Evolutionary conservation across 2,113 vertebrate species (phyloP).

Genomic region (Damaliscus lunatus): DNA sequence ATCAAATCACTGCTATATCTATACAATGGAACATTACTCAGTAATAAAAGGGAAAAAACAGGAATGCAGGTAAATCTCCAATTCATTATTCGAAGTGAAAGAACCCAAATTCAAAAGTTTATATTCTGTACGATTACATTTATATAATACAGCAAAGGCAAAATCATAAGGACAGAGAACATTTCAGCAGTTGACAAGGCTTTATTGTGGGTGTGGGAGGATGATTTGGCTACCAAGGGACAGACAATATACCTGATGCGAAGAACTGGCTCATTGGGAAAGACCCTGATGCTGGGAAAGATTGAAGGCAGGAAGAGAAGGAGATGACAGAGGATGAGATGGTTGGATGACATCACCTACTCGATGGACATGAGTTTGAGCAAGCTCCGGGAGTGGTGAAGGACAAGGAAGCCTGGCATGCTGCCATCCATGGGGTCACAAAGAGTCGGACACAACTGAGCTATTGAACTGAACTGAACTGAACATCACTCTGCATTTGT

Average conservation of each 20-base stretch:
- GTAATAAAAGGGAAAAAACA: not conserved
- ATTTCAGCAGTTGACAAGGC: not conserved
- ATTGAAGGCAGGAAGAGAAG: not conserved
- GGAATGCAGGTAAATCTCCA: not conserved
- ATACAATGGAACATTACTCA: not conserved
- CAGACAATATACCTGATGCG: fast-evolving
- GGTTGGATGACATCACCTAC: not conserved
- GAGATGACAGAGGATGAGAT: not conserved
- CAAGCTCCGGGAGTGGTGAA: not conserved
- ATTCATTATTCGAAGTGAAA: not conserved
- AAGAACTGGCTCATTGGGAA: not conserved
- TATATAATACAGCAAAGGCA: not conserved
- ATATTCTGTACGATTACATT: not conserved
- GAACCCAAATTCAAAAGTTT: not conserved
- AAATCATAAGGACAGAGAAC: not conserved
- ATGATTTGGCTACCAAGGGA: not conserved
- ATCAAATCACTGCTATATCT: not conserved
- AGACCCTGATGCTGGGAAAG: not conserved
- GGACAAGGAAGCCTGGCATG: not conserved
- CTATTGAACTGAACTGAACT: not conserved
- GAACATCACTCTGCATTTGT: not conserved
- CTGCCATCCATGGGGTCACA: not conserved
- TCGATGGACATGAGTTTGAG: not conserved
- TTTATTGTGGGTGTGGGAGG: not conserved
- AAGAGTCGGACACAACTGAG: not conserved